Evolutionary conservation across 2,888 invertebrate species (phyloP), one percentile per base, ranked within the genome.

Genomic region (Neoascia interrupta): DNA sequence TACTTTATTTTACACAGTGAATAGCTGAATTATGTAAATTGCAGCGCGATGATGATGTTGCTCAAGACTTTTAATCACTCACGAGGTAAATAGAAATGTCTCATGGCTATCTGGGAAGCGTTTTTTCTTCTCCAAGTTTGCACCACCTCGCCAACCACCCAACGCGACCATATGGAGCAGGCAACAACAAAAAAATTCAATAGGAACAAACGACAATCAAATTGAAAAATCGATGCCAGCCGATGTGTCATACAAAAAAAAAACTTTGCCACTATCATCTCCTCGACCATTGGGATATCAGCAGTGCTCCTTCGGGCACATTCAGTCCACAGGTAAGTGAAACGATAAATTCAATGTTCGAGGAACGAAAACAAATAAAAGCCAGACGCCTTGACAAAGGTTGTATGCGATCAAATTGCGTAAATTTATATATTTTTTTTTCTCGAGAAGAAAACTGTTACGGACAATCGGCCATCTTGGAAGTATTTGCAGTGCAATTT

Each of bases 401-500:
- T 45, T 69, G 41, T 23, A 13, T 49, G 54, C 74, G 49, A 56
- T 11, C 19, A 49, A 63, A 69, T 75, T 69, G 69, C 63, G 68
- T 69, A 72, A 60, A 60, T 70, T 58, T 13, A 23, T n/a, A n/a
- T n/a, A n/a, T n/a, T 49, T 49, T 51, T 47, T 43, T 31, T 49
- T 19, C 31, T 18, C 19, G 28, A 19, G n/a, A 69, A 28, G 84
- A 83, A 84, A 85, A 86, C 85, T 85, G 85, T 86, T 87, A 85
- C 84, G 85, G 82, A 84, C 87, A 41, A 47, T 79, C 73, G 86
- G 87, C 87, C 87, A 87, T 87, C 86, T 87, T 87, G 86, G 83
- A 86, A 85, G 82, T 85, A 79, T 79, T 79, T 73, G 79, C 79
- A 79, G 73, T 79, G 72, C 79, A 73, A 79, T 79, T 79, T 72